These are phyloP conservation scores for Coenonympha arcania DNA, from an alignment of 2,888 invertebrate genomes.

Conservation along the genomic window DNA sequence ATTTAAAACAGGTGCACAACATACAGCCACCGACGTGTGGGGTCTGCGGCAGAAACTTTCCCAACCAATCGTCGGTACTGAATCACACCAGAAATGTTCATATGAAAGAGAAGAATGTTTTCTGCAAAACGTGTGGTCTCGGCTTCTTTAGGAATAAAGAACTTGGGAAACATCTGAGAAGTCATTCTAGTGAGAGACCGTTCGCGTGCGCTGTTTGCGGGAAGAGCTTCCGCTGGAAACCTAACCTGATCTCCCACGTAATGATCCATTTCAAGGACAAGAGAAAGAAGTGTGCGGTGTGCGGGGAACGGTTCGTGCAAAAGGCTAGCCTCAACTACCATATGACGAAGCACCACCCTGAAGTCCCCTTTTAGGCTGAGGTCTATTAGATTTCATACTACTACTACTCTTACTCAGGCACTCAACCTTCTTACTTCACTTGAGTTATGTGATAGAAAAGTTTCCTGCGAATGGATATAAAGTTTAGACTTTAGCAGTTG, in stretches of 20 bases:
- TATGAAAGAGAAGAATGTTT: not conserved
- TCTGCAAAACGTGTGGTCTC: not conserved
- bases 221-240: slow-evolving; percentile 19
- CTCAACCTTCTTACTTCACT: too few species aligned
- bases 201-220: slow-evolving; percentile 16
- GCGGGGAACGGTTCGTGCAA: slow-evolving; percentile 39
- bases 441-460: too few species aligned
- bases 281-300: slow-evolving; percentile 35
- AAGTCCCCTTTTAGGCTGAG: too few species aligned
- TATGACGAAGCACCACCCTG: not conserved
- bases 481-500: too few species aligned
- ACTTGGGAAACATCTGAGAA: not conserved
- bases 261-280: slow-evolving; percentile 40
- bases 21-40: too few species aligned
- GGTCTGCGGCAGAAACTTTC: too few species aligned
- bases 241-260: slow-evolving; percentile 30
- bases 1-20: too few species aligned
- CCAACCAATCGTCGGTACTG: too few species aligned
- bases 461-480: too few species aligned
- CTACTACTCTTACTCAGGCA: too few species aligned
- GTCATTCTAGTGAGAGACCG: not conserved
- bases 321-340: slow-evolving; percentile 37
- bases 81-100: slow-evolving; percentile 3
- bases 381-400: too few species aligned
- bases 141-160: not conserved